Percentiles rank a stretch among this genome's conserved stretches.
Evolutionary conservation across 2,113 vertebrate genomes (phyloP).

Genomic region (Bucco capensis): DNA sequence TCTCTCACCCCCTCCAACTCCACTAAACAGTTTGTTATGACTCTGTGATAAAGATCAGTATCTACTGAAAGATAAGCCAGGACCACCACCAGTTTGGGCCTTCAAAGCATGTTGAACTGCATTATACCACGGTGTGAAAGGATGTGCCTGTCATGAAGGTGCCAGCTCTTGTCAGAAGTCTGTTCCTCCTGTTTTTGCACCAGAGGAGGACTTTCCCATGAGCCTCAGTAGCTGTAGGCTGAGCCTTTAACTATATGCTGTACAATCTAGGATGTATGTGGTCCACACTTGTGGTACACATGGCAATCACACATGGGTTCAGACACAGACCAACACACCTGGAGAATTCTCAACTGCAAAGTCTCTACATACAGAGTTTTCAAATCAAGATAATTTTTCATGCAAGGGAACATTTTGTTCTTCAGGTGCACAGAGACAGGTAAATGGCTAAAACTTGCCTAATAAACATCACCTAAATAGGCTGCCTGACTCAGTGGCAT

Average conservation of each 20-base stretch:
- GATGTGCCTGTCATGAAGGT: slow-evolving; percentile 63
- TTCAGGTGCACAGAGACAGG: not conserved
- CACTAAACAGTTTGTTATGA: slow-evolving; percentile 60
- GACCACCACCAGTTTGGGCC: slow-evolving; percentile 59
- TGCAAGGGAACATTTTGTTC: rapidly evolving
- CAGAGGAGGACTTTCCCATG: not conserved
- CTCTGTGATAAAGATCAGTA: slow-evolving; percentile 72
- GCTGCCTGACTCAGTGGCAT: not conserved
- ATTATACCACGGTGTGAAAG: slow-evolving; percentile 66
- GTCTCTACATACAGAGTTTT: not conserved
- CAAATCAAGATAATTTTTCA: not conserved
- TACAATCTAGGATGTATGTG: rapidly evolving
- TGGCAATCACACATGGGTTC: rapidly evolving
- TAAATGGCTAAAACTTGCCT: not conserved
- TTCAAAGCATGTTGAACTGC: slow-evolving; percentile 69
- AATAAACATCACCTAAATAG: not conserved
- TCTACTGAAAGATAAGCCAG: slow-evolving; percentile 69
- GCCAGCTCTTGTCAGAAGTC: slow-evolving; percentile 10
- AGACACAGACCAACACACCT: not conserved
- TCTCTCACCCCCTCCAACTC: slow-evolving; percentile 24
- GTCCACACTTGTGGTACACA: rapidly evolving
- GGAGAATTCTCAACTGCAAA: not conserved
- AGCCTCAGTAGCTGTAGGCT: not conserved
- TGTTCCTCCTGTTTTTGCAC: slow-evolving; percentile 32
- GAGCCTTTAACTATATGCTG: not conserved